Conservation (phyloP, 2,888 invertebrate species). For the Nasonovia ribisnigri region DNA sequence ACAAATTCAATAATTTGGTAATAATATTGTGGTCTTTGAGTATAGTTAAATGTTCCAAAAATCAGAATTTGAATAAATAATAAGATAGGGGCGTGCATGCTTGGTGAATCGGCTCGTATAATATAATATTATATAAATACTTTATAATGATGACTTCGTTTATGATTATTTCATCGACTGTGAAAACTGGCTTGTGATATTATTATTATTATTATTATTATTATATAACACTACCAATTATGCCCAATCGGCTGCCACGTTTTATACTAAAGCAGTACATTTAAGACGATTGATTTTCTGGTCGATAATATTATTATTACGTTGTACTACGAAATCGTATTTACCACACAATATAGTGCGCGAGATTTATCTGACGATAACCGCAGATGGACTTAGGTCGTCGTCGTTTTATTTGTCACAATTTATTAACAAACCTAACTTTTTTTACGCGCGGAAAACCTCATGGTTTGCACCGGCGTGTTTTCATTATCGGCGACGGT, state of each 20-base stretch:
- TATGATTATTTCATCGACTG: not conserved
- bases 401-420: not conserved
- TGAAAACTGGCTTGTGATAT: not conserved
- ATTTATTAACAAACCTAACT: not conserved
- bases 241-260: not conserved
- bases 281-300: not conserved
- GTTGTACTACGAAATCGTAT: not conserved
- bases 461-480: not conserved
- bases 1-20: too few species aligned
- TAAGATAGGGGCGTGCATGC: too few species aligned
- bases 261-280: not conserved
- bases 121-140: too few species aligned
- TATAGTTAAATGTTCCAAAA: too few species aligned
- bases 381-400: not conserved
- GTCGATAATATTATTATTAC: not conserved
- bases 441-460: not conserved
- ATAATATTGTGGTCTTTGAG: too few species aligned
- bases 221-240: too few species aligned
- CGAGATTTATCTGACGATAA: not conserved
- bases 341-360: not conserved
- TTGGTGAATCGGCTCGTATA: too few species aligned
- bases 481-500: not conserved
- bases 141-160: not conserved
- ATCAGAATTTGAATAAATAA: too few species aligned
- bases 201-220: not conserved